Base-by-base conservation (phyloP, 2,113 vertebrate genomes). In the Heteronetta atricapilla region DNA sequence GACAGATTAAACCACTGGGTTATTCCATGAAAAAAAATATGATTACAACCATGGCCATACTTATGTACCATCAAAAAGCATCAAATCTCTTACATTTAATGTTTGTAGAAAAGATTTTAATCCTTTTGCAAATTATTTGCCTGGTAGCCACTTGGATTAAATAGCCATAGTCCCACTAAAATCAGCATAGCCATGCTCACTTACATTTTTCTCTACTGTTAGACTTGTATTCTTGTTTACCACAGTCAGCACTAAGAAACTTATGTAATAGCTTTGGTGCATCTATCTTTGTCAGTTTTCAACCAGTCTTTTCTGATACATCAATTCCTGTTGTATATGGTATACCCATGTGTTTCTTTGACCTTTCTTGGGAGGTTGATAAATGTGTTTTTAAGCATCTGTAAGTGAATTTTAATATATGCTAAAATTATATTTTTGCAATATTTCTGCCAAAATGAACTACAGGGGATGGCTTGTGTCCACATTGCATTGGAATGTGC, bases 321-420 rank as follows among this genome's bases (percentile, higher is more conserved):
- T 79, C 77, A 53, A 82, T 82, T 94, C 66, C 83, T 96, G 86
- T 91, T 95, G 73, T 40, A 58, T 88, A 84, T 87, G 77, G 33
- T 79, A 33, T 94, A 93, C 76, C 93, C 93, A 11, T 84, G 34
- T 89, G 88, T 92, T 97, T 95, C 96, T 97, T 96, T 97, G 96
- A 96, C 96, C 95, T 98, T 97, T 90, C 77, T 40, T 91, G 80
- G 63, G 93, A 95, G 82, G 95, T 83, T 97, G 97, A 97, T 96
- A 89, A 83, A 96, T 97, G 94, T 82, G 82, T 96, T 98, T 97
- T 97, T 97, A 98, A 98, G 94, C 91, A 95, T 96, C 97, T 23
- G 16, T 97, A 97, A 98, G 96, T 98, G 96, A 98, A 98, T 97
- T 97, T 97, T 96, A 98, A 95, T 98, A 97, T 91, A 95, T 89